Conservation (phyloP, 2,888 invertebrate genomes). For the Pseudococcus longispinus region DNA sequence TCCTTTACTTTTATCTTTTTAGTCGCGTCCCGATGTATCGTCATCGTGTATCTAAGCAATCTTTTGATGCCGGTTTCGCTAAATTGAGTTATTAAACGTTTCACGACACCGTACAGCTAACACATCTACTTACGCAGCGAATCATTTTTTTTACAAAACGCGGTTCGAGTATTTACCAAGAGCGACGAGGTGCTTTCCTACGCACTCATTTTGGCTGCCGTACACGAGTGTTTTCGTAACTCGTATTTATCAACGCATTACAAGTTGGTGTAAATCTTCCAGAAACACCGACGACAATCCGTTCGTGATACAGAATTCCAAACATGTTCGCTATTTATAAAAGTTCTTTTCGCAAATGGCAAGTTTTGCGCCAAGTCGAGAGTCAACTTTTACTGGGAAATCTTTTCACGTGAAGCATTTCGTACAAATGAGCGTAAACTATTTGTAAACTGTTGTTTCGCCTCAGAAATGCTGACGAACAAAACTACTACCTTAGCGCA, state of each 20-base stretch:
- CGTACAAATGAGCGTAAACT: constrained; percentile 3
- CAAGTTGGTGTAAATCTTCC: background rate
- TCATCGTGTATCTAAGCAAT: background rate
- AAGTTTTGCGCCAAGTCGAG: background rate
- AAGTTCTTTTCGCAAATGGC: background rate
- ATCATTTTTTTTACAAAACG: background rate
- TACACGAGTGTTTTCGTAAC: background rate
- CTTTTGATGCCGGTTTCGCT: constrained; percentile 23
- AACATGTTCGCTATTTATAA: background rate
- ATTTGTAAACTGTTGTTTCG: constrained; percentile 45
- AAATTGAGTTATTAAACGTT: constrained; percentile 46
- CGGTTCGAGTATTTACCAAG: background rate
- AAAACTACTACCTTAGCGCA: background rate
- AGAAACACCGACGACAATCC: background rate
- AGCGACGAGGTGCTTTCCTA: background rate
- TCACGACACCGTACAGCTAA: background rate
- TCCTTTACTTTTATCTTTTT: constrained; percentile 50
- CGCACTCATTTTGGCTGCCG: background rate
- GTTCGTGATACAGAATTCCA: background rate
- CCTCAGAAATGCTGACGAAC: background rate
- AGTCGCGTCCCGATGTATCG: constrained; percentile 4
- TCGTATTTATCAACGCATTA: background rate
- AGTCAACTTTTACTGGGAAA: background rate
- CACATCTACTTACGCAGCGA: background rate
- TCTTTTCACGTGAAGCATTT: constrained; percentile 34